Evolutionary conservation across 2,888 invertebrate species (phyloP), one percentile per base, ranked within the genome.

Genomic region (Epinotia brunnichana): DNA sequence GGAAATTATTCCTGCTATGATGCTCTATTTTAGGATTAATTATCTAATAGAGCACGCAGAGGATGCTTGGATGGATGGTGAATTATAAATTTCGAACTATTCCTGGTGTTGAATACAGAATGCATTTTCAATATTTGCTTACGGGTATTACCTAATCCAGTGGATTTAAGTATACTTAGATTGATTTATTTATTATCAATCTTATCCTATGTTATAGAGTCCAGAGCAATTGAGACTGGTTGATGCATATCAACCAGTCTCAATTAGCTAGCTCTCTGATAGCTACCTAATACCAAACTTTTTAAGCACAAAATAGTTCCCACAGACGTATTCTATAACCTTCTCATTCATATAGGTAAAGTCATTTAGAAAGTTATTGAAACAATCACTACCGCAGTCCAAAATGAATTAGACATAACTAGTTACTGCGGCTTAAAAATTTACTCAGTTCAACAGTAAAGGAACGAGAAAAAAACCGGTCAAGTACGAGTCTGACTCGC

Each of bases 61-160:
- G 35, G 17, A 39, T 60, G 39, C 15, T 61, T 15, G 3, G n/a
- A 21, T 41, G 19, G 60, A 19, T 19, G 15, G 41, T 41, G 21
- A 62, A 62, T 29, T 62, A 48, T 62, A 17, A 62, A 62, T 48
- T 51, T 29, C 11, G 24, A 15, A 24, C 15, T 62, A 62, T 62
- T n/a, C n/a, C n/a, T 48, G 29, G 29, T 4, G 29, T 17, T 29
- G 0, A 17, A 11, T 29, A 10, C 11, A 29, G 48, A 48, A 19
- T 44, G n/a, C 4, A 19, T 61, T 44, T 44, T 10, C 15, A 15
- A 4, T 44, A 15, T 15, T 15, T 44, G 44, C 48, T 44, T 0
- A 15, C 7, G n/a, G 15, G 48, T 4, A n/a, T n/a, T 48, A n/a
- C n/a, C n/a, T n/a, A n/a, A 48, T 44, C 0, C 44, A 15, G 15